Evolutionary conservation across 1,140 invertebrate species (phyloP).

Genomic region (Helicoverpa zea): DNA sequence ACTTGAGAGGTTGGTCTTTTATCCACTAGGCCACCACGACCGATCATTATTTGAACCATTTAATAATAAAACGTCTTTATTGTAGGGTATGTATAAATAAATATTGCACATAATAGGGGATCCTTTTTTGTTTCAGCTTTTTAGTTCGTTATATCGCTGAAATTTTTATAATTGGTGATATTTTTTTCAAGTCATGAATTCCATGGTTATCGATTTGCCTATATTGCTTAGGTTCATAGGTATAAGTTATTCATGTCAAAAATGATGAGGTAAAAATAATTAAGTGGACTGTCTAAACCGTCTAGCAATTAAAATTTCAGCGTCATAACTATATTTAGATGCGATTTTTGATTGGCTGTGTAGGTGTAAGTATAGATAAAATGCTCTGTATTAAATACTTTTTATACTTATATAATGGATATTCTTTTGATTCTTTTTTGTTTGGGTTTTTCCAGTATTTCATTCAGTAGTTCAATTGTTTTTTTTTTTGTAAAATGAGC

Average conservation of each 20-base stretch:
- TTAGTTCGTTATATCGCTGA: constrained; percentile 14
- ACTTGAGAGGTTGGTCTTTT: no score
- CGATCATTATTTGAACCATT: background rate
- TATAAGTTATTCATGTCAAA: no score
- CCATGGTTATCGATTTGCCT: no score
- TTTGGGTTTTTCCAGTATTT: background rate
- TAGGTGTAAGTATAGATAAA: no score
- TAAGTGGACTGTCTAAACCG: no score
- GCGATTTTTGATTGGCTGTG: no score
- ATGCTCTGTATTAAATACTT: no score
- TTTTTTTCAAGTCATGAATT: background rate
- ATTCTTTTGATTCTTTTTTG: background rate
- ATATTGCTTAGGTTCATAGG: no score
- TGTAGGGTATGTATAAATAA: background rate
- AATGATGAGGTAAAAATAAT: no score
- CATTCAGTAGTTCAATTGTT: background rate
- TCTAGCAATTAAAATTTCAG: no score
- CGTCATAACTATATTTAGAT: no score
- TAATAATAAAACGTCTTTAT: background rate
- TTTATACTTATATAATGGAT: background rate
- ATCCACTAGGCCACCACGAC: no score
- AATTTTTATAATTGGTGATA: background rate
- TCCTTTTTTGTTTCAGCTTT: constrained; percentile 2
- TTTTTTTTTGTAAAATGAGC: background rate
- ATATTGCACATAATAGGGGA: background rate